Evolutionary conservation across 2,113 vertebrate species (phyloP).

Genomic region (Phylloscopus trochiloides): DNA sequence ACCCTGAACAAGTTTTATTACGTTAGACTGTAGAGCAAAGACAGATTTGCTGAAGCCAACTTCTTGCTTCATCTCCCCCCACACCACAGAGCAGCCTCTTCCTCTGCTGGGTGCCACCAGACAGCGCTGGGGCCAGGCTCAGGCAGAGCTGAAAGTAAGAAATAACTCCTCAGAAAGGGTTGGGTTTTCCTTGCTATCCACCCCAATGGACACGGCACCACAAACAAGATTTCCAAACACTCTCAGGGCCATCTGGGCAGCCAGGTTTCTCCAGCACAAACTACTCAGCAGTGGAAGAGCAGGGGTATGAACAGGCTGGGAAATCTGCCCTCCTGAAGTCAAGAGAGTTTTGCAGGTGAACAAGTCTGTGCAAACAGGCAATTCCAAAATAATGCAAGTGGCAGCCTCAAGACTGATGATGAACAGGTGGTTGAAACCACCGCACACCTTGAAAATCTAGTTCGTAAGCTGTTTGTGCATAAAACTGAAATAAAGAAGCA

Average conservation of each 20-base stretch:
- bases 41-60: background rate
- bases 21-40: background rate
- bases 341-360: background rate
- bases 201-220: accelerated
- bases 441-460: background rate
- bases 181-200: background rate
- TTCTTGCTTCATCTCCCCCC: background rate
- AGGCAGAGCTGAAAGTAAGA: background rate
- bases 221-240: accelerated
- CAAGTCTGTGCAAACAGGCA: background rate
- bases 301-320: background rate
- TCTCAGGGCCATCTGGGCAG: background rate
- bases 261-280: background rate
- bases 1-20: background rate
- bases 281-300: background rate
- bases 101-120: background rate
- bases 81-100: background rate
- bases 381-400: background rate
- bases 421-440: background rate
- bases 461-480: background rate
- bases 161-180: background rate
- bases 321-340: background rate
- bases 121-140: background rate
- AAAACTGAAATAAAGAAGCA: background rate
- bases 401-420: accelerated